Base-by-base conservation (phyloP, 2,888 invertebrate species). In the Agelastica alni region DNA sequence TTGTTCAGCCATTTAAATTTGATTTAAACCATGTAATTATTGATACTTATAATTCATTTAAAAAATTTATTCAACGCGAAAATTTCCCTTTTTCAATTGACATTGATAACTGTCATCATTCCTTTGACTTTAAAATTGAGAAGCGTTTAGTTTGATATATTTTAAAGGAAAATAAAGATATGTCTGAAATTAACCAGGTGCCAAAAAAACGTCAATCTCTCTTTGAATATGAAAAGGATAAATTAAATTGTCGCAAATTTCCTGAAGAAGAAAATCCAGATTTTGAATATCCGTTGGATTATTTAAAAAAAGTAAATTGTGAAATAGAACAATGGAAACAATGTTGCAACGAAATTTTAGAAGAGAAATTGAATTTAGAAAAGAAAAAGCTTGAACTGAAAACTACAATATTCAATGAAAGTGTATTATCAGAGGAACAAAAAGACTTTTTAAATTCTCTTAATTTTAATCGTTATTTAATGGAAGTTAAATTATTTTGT, bases 251-350 rank as follows among this genome's bases (percentile, higher is more conserved):
- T 20, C 12, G 36, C 6, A 32, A 34, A 30, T 51, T 59, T 44
- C 53, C 59, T 5, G 30, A 48, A 16, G 31, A 43, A 9, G 39
- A 44, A n/a, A 7, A 20, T 14, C 16, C n/a, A 17, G 20, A 9
- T 5, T 13, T 51, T 10, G 20, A 17, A 12, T 51, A 51, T 34
- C 51, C 59, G 4, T 12, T 34, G 5, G 42, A 56, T 10, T 59
- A 59, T 32, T 44, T 45, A 9, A 41, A 56, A 14, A 59, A 59
- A 28, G 47, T 56, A 4, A 49, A 31, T 32, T 34, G n/a, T 5
- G 59, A 59, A 48, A 51, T 48, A 31, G 46, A 48, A 32, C 37
- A 56, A 16, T 59, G 54, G 56, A 45, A 52, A 12, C 45, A 45
- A 17, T 36, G 47, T 10, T 10, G 48, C 14, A 32, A 14, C 16